Evolutionary conservation across 2,888 invertebrate species (phyloP), one percentile per base, ranked within the genome.

Genomic region (Bombylius discolor): DNA sequence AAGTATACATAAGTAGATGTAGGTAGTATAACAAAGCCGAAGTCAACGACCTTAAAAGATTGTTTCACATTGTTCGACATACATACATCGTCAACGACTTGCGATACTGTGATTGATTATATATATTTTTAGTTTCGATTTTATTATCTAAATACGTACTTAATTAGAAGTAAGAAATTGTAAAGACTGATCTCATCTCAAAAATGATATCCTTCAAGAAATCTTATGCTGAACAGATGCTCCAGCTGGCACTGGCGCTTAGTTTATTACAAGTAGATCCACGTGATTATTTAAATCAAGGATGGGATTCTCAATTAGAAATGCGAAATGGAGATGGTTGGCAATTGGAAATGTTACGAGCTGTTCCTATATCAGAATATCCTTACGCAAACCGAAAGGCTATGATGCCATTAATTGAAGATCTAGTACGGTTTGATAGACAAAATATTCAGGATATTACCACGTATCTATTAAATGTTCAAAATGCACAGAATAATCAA

Each of bases 181-280:
- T 11, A 42, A 42, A 42, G 39, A 42, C 39, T 42, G 39, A 42
- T 11, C 12, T 42, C 39, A 42, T 50, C 32, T 13, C 5, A 34
- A 46, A 34, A 11, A 90, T 90, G 89, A 79, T 89, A 75, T 84
- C 85, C 65, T 75, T 88, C 65, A 90, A 90, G 76, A 90, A 90
- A 72, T 76, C 87, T 50, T 87, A 87, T 66, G 82, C 87, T 52
- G 87, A 89, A 70, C 89, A 90, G 77, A 77, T 91, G 66, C 74
- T 92, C 61, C 84, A 90, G 71, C 76, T 91, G 64, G 86, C 92
- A 63, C 72, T 94, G 70, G 79, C 92, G 63, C 76, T 92, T 65
- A 85, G 91, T 71, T 78, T 93, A 62, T 72, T 93, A 55, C 81
- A 89, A 64, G 84, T 85, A 13, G 84, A 89, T 68, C 85, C 87